Conservation (phyloP, 2,113 vertebrate species). For the Cyphomyrus plagiostoma region DNA sequence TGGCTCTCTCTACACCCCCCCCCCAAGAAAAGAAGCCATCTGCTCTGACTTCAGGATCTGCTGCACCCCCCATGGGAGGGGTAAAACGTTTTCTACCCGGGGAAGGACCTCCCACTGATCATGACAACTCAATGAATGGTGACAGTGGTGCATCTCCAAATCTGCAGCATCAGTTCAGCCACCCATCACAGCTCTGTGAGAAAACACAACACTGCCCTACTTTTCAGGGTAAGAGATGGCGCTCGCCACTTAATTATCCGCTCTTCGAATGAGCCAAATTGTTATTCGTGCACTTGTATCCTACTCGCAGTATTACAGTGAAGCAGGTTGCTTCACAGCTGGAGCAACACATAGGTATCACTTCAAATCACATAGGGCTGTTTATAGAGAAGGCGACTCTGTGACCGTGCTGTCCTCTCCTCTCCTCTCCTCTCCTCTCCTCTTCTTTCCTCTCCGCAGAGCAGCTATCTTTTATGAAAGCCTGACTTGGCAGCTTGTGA, state of each 20-base stretch:
- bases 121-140: neutral
- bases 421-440: neutral
- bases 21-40: conserved; percentile 7
- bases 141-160: neutral
- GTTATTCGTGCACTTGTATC: neutral
- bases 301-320: neutral
- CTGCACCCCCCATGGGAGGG: conserved; percentile 9
- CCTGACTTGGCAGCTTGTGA: conserved; percentile 3
- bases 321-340: neutral
- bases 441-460: neutral
- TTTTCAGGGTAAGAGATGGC: neutral
- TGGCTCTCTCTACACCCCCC: neutral
- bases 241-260: neutral
- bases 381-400: neutral
- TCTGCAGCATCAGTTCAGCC: neutral
- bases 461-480: neutral
- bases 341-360: neutral
- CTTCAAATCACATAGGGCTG: neutral
- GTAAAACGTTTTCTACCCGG: neutral
- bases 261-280: neutral
- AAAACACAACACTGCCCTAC: neutral
- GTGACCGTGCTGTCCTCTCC: neutral
- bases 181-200: neutral
- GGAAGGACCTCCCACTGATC: neutral
- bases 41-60: conserved; percentile 20